phyloP scores from a whole-genome alignment of 1,140 invertebrate species.

The Drosophila kohkoa region DNA sequence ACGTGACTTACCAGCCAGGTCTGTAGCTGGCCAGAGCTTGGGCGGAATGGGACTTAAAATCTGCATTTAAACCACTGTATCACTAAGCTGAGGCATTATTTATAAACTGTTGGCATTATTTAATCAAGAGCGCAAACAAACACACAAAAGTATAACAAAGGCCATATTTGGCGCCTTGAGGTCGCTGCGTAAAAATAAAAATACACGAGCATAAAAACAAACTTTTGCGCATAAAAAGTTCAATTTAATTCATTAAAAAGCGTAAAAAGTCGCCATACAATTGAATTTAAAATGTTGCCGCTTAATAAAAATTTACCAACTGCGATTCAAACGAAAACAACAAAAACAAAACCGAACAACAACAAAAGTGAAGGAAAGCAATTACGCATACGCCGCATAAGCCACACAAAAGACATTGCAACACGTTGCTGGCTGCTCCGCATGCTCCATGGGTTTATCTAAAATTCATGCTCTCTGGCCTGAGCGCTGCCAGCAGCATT shows the following conservation, averaged over 20 bases:
- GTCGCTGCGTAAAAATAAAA: slow-evolving; percentile 64
- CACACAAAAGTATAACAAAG: slow-evolving; percentile 34
- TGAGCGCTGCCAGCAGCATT: slow-evolving; percentile 40
- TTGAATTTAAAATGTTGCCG: slow-evolving; percentile 80
- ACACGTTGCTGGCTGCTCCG: slow-evolving; percentile 62
- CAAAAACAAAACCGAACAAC: background rate
- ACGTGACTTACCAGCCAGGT: slow-evolving; percentile 58
- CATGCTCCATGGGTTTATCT: slow-evolving; percentile 59
- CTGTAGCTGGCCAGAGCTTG: background rate
- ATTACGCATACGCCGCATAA: slow-evolving; percentile 75
- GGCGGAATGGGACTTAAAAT: slow-evolving; percentile 41
- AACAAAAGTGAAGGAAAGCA: slow-evolving; percentile 55
- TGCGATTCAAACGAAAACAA: slow-evolving; percentile 19
- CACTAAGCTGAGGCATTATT: slow-evolving; percentile 68
- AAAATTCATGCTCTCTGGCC: slow-evolving; percentile 67
- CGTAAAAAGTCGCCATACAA: slow-evolving; percentile 72
- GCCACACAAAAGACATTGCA: slow-evolving; percentile 48
- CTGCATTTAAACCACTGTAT: slow-evolving; percentile 69
- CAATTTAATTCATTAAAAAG: slow-evolving; percentile 81
- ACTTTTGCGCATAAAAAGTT: slow-evolving; percentile 78
- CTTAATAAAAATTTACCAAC: slow-evolving; percentile 75
- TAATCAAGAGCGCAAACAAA: slow-evolving; percentile 57
- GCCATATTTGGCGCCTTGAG: slow-evolving; percentile 69
- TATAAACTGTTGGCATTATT: slow-evolving; percentile 72
- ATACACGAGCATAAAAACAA: slow-evolving; percentile 46